phyloP scores from a whole-genome alignment of 2,113 vertebrate species.

The Nicator chloris region DNA sequence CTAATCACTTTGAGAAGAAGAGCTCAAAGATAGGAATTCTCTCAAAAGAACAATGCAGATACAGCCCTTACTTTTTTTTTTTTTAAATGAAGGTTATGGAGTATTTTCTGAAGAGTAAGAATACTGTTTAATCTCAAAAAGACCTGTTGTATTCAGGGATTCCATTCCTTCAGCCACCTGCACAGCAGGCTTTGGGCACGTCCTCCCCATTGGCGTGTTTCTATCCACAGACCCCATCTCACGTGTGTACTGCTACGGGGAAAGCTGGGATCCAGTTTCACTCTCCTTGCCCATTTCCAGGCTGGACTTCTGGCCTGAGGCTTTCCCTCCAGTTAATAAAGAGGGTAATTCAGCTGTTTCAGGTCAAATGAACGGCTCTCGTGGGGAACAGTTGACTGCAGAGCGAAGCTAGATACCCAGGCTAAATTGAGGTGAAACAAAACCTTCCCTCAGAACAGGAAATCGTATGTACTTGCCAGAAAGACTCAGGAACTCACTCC shows the following conservation, averaged over 20 bases:
- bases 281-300: neutral
- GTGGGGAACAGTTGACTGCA: neutral
- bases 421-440: conserved; percentile 41
- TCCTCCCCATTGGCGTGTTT: too few species aligned
- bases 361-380: neutral
- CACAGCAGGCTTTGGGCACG: neutral
- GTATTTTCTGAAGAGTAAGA: neutral
- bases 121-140: neutral
- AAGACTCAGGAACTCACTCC: neutral
- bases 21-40: neutral
- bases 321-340: neutral
- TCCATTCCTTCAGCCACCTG: neutral
- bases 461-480: neutral
- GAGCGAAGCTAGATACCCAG: neutral
- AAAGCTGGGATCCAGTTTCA: neutral
- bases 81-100: neutral
- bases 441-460: conserved; percentile 9
- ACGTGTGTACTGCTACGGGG: accelerated
- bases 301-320: neutral
- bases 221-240: neutral
- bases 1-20: neutral
- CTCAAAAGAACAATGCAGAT: neutral
- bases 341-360: conserved; percentile 12
- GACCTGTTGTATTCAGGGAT: neutral
- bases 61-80: neutral